Conservation (phyloP, 1,140 invertebrate genomes). For the Polypedilum pembai region DNA sequence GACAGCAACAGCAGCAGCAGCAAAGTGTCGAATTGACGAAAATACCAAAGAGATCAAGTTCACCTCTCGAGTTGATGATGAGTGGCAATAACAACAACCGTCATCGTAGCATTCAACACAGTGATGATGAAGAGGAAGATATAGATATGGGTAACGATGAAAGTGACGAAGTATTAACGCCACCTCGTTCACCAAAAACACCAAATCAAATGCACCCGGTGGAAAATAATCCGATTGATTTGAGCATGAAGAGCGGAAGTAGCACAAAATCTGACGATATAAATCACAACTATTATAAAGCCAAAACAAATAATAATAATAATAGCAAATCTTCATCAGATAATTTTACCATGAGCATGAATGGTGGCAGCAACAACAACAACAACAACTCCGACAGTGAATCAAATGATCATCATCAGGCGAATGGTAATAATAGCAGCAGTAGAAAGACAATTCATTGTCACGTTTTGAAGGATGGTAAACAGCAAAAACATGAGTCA, state of each 20-base stretch:
- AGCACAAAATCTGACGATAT: conserved; percentile 41
- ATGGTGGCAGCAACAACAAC: conserved; percentile 34
- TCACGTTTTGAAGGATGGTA: conserved; percentile 25
- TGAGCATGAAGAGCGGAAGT: conserved; percentile 60
- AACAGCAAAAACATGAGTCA: background rate
- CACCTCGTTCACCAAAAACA: conserved; percentile 37
- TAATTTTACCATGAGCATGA: conserved; percentile 38
- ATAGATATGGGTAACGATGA: conserved; percentile 32
- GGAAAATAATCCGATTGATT: conserved; percentile 71
- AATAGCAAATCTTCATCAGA: conserved; percentile 33
- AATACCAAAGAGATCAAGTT: conserved; percentile 40
- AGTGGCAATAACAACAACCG: background rate
- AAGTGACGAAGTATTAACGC: conserved; percentile 43
- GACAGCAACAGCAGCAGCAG: conserved; percentile 37
- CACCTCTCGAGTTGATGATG: conserved; percentile 37
- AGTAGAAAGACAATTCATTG: conserved; percentile 18
- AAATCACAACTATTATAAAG: conserved; percentile 28
- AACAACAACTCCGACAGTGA: conserved; percentile 35
- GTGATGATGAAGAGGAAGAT: conserved; percentile 33
- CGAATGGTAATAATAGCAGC: conserved; percentile 32
- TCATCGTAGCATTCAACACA: conserved; percentile 32
- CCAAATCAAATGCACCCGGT: conserved; percentile 49
- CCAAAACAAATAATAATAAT: conserved; percentile 30
- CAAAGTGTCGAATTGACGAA: conserved; percentile 36
- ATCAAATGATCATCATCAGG: conserved; percentile 32